phyloP scores from a whole-genome alignment of 2,888 invertebrate genomes.

The Tridacna gigas region DNA sequence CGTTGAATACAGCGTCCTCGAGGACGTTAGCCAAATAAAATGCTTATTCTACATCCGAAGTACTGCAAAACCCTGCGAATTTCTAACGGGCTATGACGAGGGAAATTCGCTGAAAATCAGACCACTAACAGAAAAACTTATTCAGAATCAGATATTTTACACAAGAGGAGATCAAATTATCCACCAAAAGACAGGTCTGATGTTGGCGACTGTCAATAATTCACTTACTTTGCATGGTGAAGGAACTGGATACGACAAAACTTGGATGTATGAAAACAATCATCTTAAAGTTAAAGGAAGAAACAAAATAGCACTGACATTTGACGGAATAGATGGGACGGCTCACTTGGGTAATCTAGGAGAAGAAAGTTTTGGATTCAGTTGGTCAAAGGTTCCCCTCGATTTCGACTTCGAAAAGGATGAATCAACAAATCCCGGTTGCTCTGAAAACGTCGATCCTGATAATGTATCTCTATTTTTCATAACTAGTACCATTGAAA shows the following conservation, averaged over 20 bases:
- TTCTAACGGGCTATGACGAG: not conserved
- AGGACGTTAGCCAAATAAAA: not conserved
- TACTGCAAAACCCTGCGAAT: not conserved
- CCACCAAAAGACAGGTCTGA: not conserved
- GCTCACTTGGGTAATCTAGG: not conserved
- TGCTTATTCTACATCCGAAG: constrained; percentile 8
- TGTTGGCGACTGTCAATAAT: not conserved
- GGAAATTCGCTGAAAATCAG: not conserved
- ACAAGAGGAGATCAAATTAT: not conserved
- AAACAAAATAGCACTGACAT: not conserved
- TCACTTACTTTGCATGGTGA: not conserved
- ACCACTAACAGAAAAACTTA: constrained; percentile 1
- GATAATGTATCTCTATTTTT: not conserved
- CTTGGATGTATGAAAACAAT: not conserved
- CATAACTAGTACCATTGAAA: not conserved
- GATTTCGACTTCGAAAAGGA: constrained; percentile 1
- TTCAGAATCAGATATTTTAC: not conserved
- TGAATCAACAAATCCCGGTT: not conserved
- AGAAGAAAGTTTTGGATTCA: not conserved
- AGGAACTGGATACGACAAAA: not conserved
- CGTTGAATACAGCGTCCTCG: not conserved
- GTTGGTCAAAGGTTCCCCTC: not conserved
- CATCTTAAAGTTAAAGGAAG: not conserved
- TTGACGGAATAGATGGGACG: not conserved
- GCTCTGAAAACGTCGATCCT: not conserved